Evolutionary conservation across 2,113 vertebrate genomes (phyloP).

Genomic region (Myrmecobius fasciatus): DNA sequence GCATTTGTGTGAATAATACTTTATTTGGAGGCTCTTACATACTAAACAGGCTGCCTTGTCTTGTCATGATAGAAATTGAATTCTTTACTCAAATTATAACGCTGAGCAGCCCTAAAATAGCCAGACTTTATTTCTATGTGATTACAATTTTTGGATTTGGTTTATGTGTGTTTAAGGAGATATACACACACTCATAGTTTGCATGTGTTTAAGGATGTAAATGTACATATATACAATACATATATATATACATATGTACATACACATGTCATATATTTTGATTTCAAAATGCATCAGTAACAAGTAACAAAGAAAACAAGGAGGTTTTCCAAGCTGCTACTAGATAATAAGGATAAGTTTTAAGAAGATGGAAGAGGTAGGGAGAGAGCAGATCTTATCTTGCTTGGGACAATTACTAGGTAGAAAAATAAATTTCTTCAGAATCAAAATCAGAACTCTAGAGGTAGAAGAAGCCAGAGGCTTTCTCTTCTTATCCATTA

Average conservation of each 20-base stretch:
- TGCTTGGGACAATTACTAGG: neutral
- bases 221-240: neutral
- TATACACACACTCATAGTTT: neutral
- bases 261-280: neutral
- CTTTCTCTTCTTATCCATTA: neutral
- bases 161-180: neutral
- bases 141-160: neutral
- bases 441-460: neutral
- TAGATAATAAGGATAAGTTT: neutral
- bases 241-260: neutral
- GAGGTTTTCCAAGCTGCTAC: neutral
- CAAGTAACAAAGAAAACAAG: neutral
- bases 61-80: neutral
- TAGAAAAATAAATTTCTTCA: neutral
- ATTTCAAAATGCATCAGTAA: neutral
- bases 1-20: neutral
- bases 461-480: neutral
- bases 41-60: rapidly evolving
- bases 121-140: neutral
- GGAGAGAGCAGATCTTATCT: neutral
- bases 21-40: neutral
- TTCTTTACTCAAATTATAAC: rapidly evolving
- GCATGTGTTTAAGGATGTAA: neutral
- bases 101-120: rapidly evolving
- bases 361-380: neutral